Percentiles rank a stretch among this genome's conserved stretches.
Conservation (phyloP, 2,113 vertebrate genomes). For the Notiomystis cincta region DNA sequence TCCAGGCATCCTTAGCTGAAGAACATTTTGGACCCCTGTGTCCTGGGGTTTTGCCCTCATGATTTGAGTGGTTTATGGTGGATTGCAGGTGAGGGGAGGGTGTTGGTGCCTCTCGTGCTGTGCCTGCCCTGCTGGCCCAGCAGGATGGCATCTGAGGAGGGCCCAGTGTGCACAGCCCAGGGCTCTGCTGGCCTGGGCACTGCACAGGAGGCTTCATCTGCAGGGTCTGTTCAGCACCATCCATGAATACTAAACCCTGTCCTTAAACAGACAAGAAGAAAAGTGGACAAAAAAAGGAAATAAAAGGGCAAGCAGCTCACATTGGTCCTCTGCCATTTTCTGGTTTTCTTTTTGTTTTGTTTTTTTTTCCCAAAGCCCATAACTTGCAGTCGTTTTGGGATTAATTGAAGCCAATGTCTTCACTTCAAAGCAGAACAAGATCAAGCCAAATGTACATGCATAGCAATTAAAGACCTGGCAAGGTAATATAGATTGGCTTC, state of each 20-base stretch:
- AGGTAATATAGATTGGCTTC: conserved; percentile 9
- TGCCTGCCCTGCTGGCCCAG: neutral
- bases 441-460: conserved; percentile 24
- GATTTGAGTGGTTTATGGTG: neutral
- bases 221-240: neutral
- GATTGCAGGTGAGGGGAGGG: neutral
- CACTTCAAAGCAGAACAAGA: conserved; percentile 36
- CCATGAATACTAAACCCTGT: neutral
- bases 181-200: neutral
- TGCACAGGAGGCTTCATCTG: neutral
- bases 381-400: conserved; percentile 32
- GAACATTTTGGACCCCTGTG: neutral
- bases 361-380: neutral
- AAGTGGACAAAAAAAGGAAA: neutral
- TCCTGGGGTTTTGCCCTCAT: neutral
- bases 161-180: fast-evolving
- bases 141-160: too few species aligned
- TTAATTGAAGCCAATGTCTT: conserved; percentile 47
- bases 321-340: neutral
- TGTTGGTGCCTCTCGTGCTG: neutral
- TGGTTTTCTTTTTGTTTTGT: neutral
- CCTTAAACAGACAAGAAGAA: neutral
- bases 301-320: neutral
- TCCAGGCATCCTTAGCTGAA: too few species aligned
- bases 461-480: conserved; percentile 49